Conservation (phyloP, 2,113 vertebrate genomes). For the Oceanodroma tethys region DNA sequence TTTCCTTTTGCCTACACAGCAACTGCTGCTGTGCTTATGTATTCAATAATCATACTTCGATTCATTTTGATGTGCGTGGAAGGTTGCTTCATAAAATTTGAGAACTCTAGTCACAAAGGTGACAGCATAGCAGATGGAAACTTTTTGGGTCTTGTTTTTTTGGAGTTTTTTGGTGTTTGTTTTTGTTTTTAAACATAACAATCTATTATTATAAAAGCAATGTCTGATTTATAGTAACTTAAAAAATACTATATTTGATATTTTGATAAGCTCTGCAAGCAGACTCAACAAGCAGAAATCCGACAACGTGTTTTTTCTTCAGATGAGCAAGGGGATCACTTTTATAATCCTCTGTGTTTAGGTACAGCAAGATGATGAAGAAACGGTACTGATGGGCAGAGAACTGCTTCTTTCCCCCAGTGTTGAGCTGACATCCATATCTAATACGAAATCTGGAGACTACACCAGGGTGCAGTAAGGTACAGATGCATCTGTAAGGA, state of each 20-base stretch:
- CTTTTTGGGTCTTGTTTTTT: background rate
- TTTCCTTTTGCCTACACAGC: background rate
- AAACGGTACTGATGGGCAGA: background rate
- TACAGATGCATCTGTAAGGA: background rate
- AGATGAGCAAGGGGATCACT: background rate
- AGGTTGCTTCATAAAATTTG: background rate
- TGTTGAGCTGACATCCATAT: background rate
- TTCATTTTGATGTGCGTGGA: background rate
- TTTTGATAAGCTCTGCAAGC: background rate
- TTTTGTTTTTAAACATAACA: background rate
- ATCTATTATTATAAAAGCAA: background rate
- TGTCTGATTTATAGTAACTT: background rate
- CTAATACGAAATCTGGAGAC: background rate
- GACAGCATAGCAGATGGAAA: background rate
- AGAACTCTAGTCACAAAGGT: background rate
- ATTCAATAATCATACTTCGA: background rate
- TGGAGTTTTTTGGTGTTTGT: background rate
- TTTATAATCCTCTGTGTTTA: background rate
- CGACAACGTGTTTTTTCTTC: background rate
- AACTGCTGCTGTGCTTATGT: background rate
- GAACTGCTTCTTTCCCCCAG: background rate
- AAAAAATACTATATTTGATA: rapidly evolving
- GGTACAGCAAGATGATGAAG: background rate
- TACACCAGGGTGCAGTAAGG: background rate
- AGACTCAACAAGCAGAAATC: background rate